These are phyloP conservation scores for Seira musarum DNA, from an alignment of 2,888 invertebrate genomes.

Conservation along the genomic window DNA sequence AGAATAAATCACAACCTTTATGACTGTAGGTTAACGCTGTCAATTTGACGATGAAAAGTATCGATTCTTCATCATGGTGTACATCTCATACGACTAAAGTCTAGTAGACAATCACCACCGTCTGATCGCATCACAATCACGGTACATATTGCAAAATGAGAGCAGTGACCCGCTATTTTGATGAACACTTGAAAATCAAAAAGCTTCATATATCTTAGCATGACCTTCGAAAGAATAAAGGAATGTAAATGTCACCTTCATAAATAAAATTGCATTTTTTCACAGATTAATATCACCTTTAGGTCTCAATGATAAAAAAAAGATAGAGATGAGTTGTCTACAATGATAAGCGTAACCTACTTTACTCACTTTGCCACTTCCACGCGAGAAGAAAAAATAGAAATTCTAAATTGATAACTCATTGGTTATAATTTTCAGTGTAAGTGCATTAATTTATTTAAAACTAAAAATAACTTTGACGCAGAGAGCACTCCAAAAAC, in stretches of 20 bases:
- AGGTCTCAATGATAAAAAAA: neutral
- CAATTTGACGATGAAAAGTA: neutral
- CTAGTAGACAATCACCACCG: neutral
- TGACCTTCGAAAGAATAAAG: neutral
- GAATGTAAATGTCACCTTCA: constrained; percentile 3
- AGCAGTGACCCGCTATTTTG: neutral
- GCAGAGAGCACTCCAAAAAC: too few species aligned
- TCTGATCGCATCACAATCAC: neutral
- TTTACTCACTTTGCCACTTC: constrained; percentile 11
- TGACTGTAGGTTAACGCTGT: neutral
- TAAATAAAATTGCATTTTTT: constrained; percentile 1
- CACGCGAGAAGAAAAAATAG: neutral
- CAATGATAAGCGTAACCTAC: neutral
- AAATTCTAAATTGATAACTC: neutral
- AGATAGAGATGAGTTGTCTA: neutral
- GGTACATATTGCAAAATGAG: neutral
- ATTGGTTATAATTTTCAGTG: too few species aligned
- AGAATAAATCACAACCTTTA: neutral
- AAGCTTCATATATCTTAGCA: neutral
- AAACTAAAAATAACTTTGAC: too few species aligned
- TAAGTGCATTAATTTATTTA: too few species aligned
- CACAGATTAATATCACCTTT: constrained; percentile 6
- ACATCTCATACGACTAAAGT: neutral
- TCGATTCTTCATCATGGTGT: neutral
- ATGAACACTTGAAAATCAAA: neutral